A percentile compares a stretch with the other conserved stretches of the same genome.
Conservation (phyloP, 92 coral and sea anemone genomes). For the Heliopora coerulea region DNA sequence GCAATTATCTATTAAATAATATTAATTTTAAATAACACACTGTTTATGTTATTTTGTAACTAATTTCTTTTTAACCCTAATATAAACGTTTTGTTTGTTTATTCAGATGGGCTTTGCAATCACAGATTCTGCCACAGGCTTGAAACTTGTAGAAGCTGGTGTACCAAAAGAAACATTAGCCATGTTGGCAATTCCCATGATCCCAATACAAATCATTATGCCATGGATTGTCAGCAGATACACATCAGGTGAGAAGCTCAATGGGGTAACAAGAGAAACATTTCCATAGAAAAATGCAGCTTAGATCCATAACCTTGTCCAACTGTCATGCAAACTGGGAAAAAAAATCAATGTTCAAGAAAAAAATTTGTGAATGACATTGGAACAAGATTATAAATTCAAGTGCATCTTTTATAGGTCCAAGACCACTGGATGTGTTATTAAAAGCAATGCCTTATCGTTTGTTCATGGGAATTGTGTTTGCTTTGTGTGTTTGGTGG, state of each 20-base stretch:
- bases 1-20: no score
- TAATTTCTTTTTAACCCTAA: no score
- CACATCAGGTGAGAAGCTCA: conserved; percentile 97
- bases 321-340: no score
- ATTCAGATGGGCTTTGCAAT: conserved; percentile 86
- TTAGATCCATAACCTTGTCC: no score
- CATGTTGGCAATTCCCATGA: conserved; percentile 95
- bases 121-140: conserved; percentile 88
- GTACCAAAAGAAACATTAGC: conserved; percentile 95
- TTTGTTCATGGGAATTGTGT: conserved; percentile 69
- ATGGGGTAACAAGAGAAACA: no score
- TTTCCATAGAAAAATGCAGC: no score
- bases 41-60: no score
- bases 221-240: conserved; percentile 85
- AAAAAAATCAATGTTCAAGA: no score
- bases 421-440: conserved; percentile 74
- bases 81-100: not conserved
- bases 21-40: no score
- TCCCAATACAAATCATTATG: conserved; percentile 83
- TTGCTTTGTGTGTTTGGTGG: conserved; percentile 88
- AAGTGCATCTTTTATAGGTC: conserved; percentile 59
- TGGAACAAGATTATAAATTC: no score
- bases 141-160: conserved; percentile 95
- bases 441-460: conserved; percentile 80
- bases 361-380: no score